Evolutionary conservation across 2,797 vertebrate genomes (phyloP).

Genomic region (Pteropus rufus): DNA sequence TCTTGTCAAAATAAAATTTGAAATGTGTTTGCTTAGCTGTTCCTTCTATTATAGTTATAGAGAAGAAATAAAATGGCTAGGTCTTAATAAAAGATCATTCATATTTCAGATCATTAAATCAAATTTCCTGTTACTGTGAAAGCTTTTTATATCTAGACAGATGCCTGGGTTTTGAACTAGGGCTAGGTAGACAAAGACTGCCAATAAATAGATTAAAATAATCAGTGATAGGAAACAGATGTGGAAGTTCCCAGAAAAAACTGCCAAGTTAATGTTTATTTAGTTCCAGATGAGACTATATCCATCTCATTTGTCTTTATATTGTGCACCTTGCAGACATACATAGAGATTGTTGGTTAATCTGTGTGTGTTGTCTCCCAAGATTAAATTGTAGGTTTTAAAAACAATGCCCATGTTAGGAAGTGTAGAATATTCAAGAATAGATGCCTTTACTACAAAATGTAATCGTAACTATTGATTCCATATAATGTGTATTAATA

Average conservation of each 20-base stretch:
- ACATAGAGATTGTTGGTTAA: slow-evolving; percentile 33
- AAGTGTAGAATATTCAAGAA: slow-evolving; percentile 36
- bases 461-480: slow-evolving; percentile 22
- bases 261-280: slow-evolving; percentile 58
- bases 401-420: neutral
- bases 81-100: slow-evolving; percentile 38
- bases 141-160: slow-evolving; percentile 51
- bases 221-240: slow-evolving; percentile 64
- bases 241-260: slow-evolving; percentile 55
- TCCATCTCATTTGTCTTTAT: slow-evolving; percentile 47
- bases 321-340: slow-evolving; percentile 13
- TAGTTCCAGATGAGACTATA: slow-evolving; percentile 41
- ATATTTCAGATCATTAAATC: slow-evolving; percentile 51
- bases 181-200: slow-evolving; percentile 38
- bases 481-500: neutral
- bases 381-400: slow-evolving; percentile 52
- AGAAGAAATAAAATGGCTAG: slow-evolving; percentile 44
- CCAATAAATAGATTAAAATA: slow-evolving; percentile 58
- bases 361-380: slow-evolving; percentile 24
- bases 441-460: neutral
- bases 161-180: slow-evolving; percentile 54
- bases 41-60: slow-evolving; percentile 37
- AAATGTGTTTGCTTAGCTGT: slow-evolving; percentile 17
- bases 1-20: slow-evolving; percentile 50
- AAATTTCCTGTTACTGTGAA: slow-evolving; percentile 59